These are phyloP conservation scores for Synanthedon tipuliformis DNA, from an alignment of 2,888 invertebrate genomes.

Conservation along the genomic window DNA sequence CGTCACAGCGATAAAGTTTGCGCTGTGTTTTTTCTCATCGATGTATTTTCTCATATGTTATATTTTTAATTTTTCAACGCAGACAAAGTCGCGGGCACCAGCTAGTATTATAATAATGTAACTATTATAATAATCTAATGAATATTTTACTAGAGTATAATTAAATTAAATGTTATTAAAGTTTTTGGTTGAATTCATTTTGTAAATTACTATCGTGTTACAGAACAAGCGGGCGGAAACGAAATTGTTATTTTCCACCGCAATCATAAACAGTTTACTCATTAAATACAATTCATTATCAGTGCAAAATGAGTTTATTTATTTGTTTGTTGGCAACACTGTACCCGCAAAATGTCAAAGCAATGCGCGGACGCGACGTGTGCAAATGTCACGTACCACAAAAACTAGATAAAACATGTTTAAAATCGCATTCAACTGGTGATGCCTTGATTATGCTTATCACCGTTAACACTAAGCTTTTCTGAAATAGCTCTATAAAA, in stretches of 20 bases:
- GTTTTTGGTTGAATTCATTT: neutral
- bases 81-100: too few species aligned
- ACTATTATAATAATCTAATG: neutral
- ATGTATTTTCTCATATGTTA: too few species aligned
- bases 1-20: too few species aligned
- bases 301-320: slow-evolving; percentile 62
- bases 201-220: neutral
- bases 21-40: too few species aligned
- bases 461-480: too few species aligned
- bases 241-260: slow-evolving; percentile 26
- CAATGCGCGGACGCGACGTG: slow-evolving; percentile 28
- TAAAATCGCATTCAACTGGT: neutral
- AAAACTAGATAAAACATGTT: slow-evolving; percentile 52
- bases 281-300: slow-evolving; percentile 63
- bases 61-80: too few species aligned
- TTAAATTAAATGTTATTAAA: neutral
- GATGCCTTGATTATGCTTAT: neutral
- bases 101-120: too few species aligned
- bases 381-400: slow-evolving; percentile 44
- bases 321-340: slow-evolving; percentile 40
- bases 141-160: neutral
- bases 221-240: neutral
- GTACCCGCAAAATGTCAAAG: slow-evolving; percentile 46
- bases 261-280: slow-evolving; percentile 60
- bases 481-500: too few species aligned